Evolutionary conservation across 2,113 vertebrate genomes (phyloP).

Genomic region (Festucalex cinctus): DNA sequence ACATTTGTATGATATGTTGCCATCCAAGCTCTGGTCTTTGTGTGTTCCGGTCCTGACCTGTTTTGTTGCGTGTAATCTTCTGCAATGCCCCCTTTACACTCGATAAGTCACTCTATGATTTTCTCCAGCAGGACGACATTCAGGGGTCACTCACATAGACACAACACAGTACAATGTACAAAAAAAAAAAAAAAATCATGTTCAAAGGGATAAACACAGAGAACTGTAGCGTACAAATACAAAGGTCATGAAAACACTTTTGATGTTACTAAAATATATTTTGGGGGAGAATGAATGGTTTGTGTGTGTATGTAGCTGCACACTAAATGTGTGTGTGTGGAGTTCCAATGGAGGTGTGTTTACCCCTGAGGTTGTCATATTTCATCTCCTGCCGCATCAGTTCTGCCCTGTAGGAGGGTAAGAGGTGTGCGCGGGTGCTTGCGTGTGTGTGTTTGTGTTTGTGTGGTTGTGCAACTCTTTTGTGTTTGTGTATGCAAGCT

Average conservation of each 20-base stretch:
- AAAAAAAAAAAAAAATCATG: background rate
- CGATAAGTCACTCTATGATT: constrained; percentile 33
- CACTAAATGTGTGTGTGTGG: background rate
- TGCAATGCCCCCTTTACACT: constrained; percentile 55
- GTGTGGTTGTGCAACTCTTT: background rate
- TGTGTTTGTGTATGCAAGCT: constrained; percentile 18
- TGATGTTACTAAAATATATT: constrained; percentile 51
- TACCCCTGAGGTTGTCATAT: constrained; percentile 66
- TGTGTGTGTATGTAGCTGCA: constrained; percentile 28
- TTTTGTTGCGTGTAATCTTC: constrained; percentile 47
- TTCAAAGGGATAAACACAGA: background rate
- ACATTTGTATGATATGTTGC: background rate
- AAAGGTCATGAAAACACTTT: constrained; percentile 47
- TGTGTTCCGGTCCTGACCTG: constrained; percentile 48
- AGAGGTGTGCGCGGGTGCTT: constrained; percentile 25
- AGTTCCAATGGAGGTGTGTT: constrained; percentile 62
- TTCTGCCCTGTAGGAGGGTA: constrained; percentile 58
- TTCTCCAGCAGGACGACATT: background rate
- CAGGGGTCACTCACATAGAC: background rate
- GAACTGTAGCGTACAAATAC: constrained; percentile 10
- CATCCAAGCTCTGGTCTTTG: constrained; percentile 20
- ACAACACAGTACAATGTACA: background rate
- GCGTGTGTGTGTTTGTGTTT: constrained; percentile 6
- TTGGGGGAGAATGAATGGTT: constrained; percentile 4
- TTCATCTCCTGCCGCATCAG: constrained; percentile 69